These are phyloP conservation scores for Sebastiscus tertius DNA, from an alignment of 2,797 vertebrate genomes.

Conservation along the genomic window DNA sequence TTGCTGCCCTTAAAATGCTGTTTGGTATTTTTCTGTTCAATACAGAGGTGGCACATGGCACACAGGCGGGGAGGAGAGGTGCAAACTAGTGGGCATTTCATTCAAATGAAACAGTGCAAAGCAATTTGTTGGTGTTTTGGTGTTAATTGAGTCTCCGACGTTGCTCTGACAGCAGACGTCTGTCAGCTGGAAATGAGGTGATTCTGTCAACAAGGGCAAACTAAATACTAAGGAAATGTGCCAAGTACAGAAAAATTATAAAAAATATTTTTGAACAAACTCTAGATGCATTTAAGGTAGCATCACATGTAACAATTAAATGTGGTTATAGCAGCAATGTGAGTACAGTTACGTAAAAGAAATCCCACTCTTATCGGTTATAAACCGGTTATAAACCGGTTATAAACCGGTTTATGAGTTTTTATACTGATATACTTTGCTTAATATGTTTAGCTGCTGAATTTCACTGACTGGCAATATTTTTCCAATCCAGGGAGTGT, in stretches of 20 bases:
- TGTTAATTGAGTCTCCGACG: background rate
- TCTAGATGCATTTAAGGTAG: background rate
- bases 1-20: background rate
- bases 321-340: background rate
- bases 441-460: background rate
- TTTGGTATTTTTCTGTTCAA: background rate
- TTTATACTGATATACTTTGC: background rate
- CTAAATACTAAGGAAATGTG: background rate
- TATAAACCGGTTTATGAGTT: conserved; percentile 1
- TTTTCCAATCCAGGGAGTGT: background rate
- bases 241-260: background rate
- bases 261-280: background rate
- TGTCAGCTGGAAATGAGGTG: background rate
- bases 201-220: background rate
- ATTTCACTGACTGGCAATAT: background rate
- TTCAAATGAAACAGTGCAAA: conserved; percentile 12
- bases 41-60: background rate
- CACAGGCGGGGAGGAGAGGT: background rate
- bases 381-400: background rate
- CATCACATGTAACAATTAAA: background rate
- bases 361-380: background rate
- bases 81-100: conserved; percentile 10
- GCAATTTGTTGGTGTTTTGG: background rate
- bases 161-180: background rate
- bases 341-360: background rate